phyloP scores from a whole-genome alignment of 2,888 invertebrate species.

The Pristionchus arcanus region DNA sequence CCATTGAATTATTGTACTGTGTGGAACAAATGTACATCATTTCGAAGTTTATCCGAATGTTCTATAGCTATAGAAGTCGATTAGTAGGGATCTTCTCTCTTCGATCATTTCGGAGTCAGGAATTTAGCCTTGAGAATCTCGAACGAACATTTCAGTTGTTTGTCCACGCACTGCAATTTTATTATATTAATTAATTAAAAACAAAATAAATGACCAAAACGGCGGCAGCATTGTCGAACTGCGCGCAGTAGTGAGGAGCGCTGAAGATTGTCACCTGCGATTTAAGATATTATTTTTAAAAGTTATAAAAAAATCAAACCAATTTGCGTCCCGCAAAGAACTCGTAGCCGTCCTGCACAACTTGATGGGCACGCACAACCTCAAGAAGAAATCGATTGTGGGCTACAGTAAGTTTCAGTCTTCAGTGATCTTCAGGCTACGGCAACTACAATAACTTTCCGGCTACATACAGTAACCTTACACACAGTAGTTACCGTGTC shows the following conservation, averaged over 20 bases:
- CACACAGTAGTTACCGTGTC: not conserved
- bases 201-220: conserved; percentile 55
- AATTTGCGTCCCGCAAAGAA: conserved; percentile 61
- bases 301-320: conserved; percentile 36
- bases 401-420: no score
- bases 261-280: conserved; percentile 66
- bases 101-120: not conserved
- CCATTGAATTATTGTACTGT: no score
- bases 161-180: conserved; percentile 35
- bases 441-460: no score
- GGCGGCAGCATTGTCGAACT: conserved; percentile 62
- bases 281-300: conserved; percentile 8
- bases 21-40: not conserved
- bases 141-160: conserved; percentile 43
- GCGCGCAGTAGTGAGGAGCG: conserved; percentile 69
- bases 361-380: conserved; percentile 83
- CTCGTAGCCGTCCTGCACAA: conserved; percentile 74
- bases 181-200: not conserved
- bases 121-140: conserved; percentile 40
- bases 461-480: not conserved
- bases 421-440: no score
- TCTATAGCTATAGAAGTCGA: not conserved
- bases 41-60: conserved; percentile 37
- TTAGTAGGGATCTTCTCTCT: not conserved
- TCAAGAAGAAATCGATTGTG: not conserved